Percentiles rank a stretch among this genome's conserved stretches.
Evolutionary conservation across 2,888 invertebrate species (phyloP).

Genomic region (Chaitophorus viminalis): DNA sequence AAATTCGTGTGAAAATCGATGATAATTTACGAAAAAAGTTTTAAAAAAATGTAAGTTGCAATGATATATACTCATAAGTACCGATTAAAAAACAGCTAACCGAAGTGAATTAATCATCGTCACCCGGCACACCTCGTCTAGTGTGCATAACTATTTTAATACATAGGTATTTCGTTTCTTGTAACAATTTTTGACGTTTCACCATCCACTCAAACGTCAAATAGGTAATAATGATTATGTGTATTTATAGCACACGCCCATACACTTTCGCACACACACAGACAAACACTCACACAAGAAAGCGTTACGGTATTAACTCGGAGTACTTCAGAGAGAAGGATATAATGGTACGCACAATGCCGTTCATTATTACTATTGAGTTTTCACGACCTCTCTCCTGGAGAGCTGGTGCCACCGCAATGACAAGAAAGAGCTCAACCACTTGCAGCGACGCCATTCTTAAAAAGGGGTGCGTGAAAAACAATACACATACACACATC

Average conservation of each 20-base stretch:
- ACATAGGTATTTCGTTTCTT: too few species aligned
- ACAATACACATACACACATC: background rate
- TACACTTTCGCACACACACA: background rate
- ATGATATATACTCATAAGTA: too few species aligned
- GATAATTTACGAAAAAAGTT: too few species aligned
- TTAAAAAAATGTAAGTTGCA: too few species aligned
- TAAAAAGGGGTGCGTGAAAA: background rate
- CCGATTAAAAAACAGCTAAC: too few species aligned
- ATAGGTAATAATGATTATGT: background rate
- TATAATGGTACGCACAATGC: conserved; percentile 6
- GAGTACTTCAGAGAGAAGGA: background rate
- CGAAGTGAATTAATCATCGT: too few species aligned
- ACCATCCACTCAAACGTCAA: background rate
- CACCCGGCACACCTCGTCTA: too few species aligned
- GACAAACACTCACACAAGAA: background rate
- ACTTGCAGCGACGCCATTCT: background rate
- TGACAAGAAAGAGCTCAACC: background rate
- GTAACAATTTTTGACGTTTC: too few species aligned
- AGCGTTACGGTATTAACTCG: background rate
- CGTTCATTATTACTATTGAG: conserved; percentile 24
- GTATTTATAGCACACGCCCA: background rate
- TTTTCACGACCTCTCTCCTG: background rate
- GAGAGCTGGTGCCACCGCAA: too few species aligned
- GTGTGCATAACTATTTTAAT: too few species aligned
- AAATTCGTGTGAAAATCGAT: too few species aligned